Evolutionary conservation across 2,113 vertebrate genomes (phyloP), one percentile per base, ranked within the genome.

Genomic region (Agelaius tricolor): DNA sequence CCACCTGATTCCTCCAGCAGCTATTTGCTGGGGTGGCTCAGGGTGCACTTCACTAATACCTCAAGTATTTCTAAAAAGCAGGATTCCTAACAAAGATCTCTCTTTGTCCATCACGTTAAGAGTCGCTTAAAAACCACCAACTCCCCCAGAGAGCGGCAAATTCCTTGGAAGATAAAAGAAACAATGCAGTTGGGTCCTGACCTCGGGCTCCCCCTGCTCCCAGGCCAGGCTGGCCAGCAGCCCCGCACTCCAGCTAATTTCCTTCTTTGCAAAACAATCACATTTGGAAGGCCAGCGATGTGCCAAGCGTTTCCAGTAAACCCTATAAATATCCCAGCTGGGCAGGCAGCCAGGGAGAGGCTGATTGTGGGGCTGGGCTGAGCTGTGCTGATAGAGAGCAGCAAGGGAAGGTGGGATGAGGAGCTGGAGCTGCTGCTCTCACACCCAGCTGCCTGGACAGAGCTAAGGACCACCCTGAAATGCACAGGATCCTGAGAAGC

Each of bases 281-380:
- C 86, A 80, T 89, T 82, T 91, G 0, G 80, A 85, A 95, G 91
- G 67, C 85, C 78, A 80, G 91, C 8, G 15, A 96, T 6, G 84
- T 93, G 96, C 91, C 96, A 97, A 68, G 90, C 77, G 78, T 87
- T 97, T 97, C 96, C 95, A 96, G 97, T 94, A 96, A 97, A 61
- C 4, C 95, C 96, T 96, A 96, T 96, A 96, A 96, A 96, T 94
- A 96, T 95, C 95, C 6, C 91, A 43, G 69, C 93, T 95, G 51
- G 95, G 96, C 97, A 97, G 59, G 52, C 84, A 57, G 79, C 95
- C 96, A 96, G 92, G 33, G 84, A 88, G 81, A 79, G 75, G 69
- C 95, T 76, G 83, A 68, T 78, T 43, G 89, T 84, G 93, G 88
- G 88, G 88, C 89, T 87, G 87, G 91, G 94, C 87, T 76, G 83